Percentiles rank a stretch among this genome's conserved stretches.
Evolutionary conservation across 2,797 vertebrate species (phyloP).

Genomic region (Chelon labrosus): DNA sequence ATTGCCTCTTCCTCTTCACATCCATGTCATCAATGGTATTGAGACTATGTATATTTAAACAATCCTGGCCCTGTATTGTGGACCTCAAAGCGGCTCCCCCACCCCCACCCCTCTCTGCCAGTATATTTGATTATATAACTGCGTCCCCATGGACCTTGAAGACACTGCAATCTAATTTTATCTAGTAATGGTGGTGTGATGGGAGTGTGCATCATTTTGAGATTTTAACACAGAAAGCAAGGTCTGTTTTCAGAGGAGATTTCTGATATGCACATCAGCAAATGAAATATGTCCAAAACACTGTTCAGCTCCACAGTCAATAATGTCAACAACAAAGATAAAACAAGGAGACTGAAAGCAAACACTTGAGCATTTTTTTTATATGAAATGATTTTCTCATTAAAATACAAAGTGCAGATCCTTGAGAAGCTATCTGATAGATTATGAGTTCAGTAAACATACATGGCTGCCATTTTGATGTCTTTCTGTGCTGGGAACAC

Average conservation of each 20-base stretch:
- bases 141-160: slow-evolving; percentile 69
- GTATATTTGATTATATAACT: slow-evolving; percentile 78
- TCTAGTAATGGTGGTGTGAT: slow-evolving; percentile 59
- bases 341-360: neutral
- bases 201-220: slow-evolving; percentile 41
- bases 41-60: slow-evolving; percentile 53
- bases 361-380: neutral
- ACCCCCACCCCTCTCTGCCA: slow-evolving; percentile 14
- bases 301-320: neutral
- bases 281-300: slow-evolving; percentile 5
- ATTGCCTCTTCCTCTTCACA: slow-evolving; percentile 28
- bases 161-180: slow-evolving; percentile 71
- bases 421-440: neutral
- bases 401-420: slow-evolving; percentile 3
- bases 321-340: neutral
- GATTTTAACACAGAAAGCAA: slow-evolving; percentile 34
- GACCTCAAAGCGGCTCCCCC: slow-evolving; percentile 32
- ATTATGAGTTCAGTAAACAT: slow-evolving; percentile 17
- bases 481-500: slow-evolving; percentile 61
- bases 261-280: neutral
- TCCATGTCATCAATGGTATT: slow-evolving; percentile 46
- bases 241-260: neutral
- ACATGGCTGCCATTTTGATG: slow-evolving; percentile 78
- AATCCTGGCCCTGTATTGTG: slow-evolving; percentile 27
- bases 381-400: neutral